Percentiles rank a stretch among this genome's conserved stretches.
Conservation (phyloP, 2,888 invertebrate genomes). For the Campoplex capitator region DNA sequence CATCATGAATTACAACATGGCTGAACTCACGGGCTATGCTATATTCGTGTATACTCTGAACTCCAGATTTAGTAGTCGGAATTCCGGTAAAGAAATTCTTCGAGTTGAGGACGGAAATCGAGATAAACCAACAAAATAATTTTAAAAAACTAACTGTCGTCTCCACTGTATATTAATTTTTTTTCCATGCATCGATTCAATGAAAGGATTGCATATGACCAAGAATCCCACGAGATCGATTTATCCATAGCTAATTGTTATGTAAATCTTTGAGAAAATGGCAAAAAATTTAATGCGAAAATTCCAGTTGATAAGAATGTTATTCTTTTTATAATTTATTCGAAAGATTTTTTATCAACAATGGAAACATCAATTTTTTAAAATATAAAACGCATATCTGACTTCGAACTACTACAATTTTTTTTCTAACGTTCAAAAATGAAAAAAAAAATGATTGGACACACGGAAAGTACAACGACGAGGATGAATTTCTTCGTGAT, state of each 20-base stretch:
- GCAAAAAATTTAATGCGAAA: too few relatives aligned
- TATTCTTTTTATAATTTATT: too few relatives aligned
- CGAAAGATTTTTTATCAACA: neutral
- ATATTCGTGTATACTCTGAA: conserved; percentile 49
- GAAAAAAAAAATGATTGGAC: neutral
- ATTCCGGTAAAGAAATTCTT: neutral
- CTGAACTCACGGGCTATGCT: conserved; percentile 65
- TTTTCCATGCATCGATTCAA: neutral
- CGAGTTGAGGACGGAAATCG: neutral
- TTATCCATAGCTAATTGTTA: neutral
- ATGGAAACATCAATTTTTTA: neutral
- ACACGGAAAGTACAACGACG: neutral
- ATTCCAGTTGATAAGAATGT: too few relatives aligned
- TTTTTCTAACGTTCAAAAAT: too few relatives aligned
- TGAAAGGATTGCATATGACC: too few relatives aligned
- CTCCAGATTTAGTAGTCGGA: conserved; percentile 30
- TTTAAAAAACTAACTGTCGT: neutral
- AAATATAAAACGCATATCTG: neutral
- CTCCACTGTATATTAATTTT: too few relatives aligned
- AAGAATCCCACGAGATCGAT: neutral
- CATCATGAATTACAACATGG: conserved; percentile 83
- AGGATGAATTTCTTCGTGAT: neutral
- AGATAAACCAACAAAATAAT: neutral
- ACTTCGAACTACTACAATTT: neutral
- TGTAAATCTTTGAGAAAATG: too few relatives aligned